Percentiles rank a stretch among this genome's conserved stretches.
Conservation (phyloP, 2,113 vertebrate genomes). For the Chaetops frenatus region DNA sequence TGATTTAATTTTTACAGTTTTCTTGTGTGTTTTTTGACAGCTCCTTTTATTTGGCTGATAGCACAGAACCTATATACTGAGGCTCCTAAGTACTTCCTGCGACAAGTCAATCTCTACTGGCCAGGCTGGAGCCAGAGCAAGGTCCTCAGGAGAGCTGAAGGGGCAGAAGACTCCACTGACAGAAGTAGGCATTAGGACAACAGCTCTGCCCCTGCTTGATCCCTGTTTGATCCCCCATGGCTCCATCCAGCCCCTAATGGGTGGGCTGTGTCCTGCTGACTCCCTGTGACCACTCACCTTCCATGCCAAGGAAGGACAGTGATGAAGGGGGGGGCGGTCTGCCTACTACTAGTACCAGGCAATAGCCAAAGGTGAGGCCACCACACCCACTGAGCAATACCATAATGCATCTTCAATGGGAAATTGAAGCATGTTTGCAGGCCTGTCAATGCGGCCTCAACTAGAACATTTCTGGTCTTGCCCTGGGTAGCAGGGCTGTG, state of each 20-base stretch:
- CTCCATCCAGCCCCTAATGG: neutral
- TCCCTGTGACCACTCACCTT: neutral
- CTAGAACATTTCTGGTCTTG: neutral
- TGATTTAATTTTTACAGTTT: neutral
- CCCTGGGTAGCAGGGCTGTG: neutral
- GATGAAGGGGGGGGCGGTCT: fast-evolving
- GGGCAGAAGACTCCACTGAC: neutral
- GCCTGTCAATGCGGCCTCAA: neutral
- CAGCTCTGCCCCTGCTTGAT: neutral
- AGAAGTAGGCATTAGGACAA: neutral
- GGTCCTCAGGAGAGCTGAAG: neutral
- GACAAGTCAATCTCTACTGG: neutral
- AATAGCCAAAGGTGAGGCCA: neutral
- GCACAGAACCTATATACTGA: neutral
- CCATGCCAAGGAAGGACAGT: neutral
- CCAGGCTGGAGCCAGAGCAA: neutral
- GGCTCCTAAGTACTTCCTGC: neutral
- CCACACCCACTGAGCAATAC: neutral
- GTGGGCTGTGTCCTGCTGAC: neutral
- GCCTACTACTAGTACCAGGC: neutral
- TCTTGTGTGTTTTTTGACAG: neutral
- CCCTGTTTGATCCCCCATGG: neutral
- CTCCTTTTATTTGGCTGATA: neutral
- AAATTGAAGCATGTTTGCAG: neutral
- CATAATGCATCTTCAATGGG: neutral